Evolutionary conservation across 1,140 invertebrate species (phyloP), one percentile per base, ranked within the genome.

Genomic region (Drosophila aff.): DNA sequence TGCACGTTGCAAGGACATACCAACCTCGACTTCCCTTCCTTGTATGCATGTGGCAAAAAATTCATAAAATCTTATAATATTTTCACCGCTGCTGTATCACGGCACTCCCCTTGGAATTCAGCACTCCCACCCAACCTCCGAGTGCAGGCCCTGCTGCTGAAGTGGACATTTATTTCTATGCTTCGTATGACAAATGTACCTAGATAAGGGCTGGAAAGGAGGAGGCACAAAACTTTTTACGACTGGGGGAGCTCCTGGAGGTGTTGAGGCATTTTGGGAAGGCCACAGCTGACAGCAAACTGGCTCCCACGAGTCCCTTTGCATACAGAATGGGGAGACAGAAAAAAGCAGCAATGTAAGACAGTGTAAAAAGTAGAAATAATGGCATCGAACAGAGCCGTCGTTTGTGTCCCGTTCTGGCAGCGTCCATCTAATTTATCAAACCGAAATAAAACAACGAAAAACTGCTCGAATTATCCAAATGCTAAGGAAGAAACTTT

Each of bases 161-260:
- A 79, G 71, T 79, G 65, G 83, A 86, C 83, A 82, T 87, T 87
- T 87, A 86, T 87, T 82, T 87, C 63, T 66, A 74, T 79, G 63
- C 71, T 72, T 69, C 62, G 68, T 82, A 72, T 86, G 82, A 87
- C 77, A 89, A 87, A 89, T 87, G 84, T 71, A 63, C 58, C 66
- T 61, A 89, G 84, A 83, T 87, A 87, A 89, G 68, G 73, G 59
- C 73, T 75, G 60, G 68, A 26, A 15, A 13, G 50, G 55, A 57
- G 77, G 55, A 63, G 65, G 58, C 40, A 38, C 28, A 60, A 69
- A 83, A 87, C 61, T 53, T 89, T 87, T 53, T 78, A 69, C 60
- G 65, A 58, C 65, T 52, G n/a, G 13, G 26, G n/a, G 50, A 10
- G 13, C 13, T 47, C 46, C 47, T 26, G 43, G 53, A 73, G 69